Conservation (phyloP, 2,113 vertebrate species). For the Galemys pyrenaicus region DNA sequence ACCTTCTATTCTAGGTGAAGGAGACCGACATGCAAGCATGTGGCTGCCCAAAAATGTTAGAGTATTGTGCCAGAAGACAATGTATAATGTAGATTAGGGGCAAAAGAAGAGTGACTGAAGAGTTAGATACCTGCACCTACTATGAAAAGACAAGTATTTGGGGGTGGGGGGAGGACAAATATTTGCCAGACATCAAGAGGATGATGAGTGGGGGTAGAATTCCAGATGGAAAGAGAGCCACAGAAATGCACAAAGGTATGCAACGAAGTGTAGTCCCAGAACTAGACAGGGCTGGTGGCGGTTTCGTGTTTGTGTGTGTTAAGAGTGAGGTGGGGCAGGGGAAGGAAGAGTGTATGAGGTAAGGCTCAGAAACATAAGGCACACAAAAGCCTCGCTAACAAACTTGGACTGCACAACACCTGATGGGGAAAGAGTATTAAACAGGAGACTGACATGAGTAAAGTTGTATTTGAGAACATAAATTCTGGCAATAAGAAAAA, state of each 20-base stretch:
- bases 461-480: neutral
- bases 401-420: neutral
- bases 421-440: neutral
- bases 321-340: neutral
- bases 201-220: neutral
- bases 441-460: neutral
- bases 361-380: neutral
- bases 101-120: neutral
- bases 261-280: neutral
- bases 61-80: neutral
- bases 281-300: neutral
- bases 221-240: neutral
- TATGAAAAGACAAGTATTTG: constrained; percentile 5
- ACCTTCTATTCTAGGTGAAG: neutral
- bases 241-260: neutral
- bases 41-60: neutral
- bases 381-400: neutral
- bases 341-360: neutral
- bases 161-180: neutral
- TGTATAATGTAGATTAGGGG: neutral
- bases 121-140: neutral
- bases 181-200: neutral
- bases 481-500: neutral
- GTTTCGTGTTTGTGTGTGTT: neutral
- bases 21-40: neutral